A percentile compares a stretch with the other conserved stretches of the same genome.
phyloP scores from a whole-genome alignment of 2,888 invertebrate species.

The Coelinius sp. region DNA sequence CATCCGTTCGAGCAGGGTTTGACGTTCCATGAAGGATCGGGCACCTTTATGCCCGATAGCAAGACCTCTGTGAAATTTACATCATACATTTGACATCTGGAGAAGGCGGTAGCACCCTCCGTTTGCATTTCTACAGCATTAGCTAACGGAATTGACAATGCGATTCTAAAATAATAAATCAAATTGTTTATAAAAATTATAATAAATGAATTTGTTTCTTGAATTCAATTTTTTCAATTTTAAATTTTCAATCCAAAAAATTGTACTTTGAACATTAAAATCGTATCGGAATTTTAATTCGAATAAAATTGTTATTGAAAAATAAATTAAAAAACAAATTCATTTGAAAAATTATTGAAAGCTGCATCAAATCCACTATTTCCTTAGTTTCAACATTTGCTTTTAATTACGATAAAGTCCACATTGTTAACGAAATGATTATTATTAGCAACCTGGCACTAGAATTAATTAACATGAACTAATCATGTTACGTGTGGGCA shows the following conservation, averaged over 20 bases:
- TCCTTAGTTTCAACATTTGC: neutral
- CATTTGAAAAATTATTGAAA: too few relatives aligned
- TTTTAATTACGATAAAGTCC: neutral
- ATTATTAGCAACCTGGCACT: neutral
- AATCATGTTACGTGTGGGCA: neutral
- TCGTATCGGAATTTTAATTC: too few relatives aligned
- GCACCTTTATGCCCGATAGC: constrained; percentile 73
- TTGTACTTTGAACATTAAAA: too few relatives aligned
- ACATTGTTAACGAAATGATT: neutral
- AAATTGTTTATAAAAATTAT: neutral
- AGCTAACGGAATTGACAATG: constrained; percentile 79
- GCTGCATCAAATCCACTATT: neutral
- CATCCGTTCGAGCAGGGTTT: constrained; percentile 82
- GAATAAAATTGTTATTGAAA: neutral
- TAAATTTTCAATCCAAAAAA: too few relatives aligned
- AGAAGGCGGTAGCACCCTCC: constrained; percentile 72
- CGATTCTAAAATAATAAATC: constrained; percentile 73
- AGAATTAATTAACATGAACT: neutral
- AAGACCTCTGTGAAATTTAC: constrained; percentile 80
- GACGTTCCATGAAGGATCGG: constrained; percentile 80
- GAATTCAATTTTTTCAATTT: too few relatives aligned
- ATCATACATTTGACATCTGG: constrained; percentile 83
- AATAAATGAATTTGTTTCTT: too few relatives aligned
- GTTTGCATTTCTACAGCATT: constrained; percentile 52
- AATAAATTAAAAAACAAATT: neutral